Percentiles rank a stretch among this genome's conserved stretches.
These are phyloP conservation scores for Hypsibius dujardini DNA, from an alignment of 1,140 invertebrate species.

Conservation along the genomic window DNA sequence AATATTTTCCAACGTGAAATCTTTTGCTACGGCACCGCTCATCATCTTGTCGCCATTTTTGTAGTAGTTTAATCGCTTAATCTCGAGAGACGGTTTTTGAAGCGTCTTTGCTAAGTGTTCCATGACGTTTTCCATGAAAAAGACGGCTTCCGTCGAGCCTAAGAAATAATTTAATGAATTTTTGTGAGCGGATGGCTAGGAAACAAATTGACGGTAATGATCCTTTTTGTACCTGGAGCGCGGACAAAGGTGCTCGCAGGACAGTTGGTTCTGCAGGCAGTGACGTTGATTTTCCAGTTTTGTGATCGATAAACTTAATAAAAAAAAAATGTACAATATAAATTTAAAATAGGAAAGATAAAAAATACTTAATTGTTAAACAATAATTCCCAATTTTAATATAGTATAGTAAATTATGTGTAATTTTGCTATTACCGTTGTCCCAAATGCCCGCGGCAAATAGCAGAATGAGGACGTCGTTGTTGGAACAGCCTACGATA, in stretches of 20 bases:
- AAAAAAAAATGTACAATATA: background rate
- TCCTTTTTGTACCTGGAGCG: constrained; percentile 34
- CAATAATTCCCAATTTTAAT: too few relatives aligned
- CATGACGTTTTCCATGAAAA: constrained; percentile 55
- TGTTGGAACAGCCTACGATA: background rate
- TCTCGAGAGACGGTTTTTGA: constrained; percentile 46
- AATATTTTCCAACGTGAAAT: too few relatives aligned
- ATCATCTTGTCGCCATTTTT: too few relatives aligned
- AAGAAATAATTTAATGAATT: too few relatives aligned
- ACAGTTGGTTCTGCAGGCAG: constrained; percentile 61
- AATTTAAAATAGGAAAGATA: too few relatives aligned
- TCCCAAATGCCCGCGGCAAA: background rate
- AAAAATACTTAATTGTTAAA: too few relatives aligned
- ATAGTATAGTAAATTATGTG: background rate
- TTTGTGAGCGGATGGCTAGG: too few relatives aligned
- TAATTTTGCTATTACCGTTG: background rate
- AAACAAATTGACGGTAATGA: too few relatives aligned
- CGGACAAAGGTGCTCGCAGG: constrained; percentile 75
- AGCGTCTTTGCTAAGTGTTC: constrained; percentile 53
- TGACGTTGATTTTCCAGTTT: constrained; percentile 45
- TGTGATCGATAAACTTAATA: constrained; percentile 46
- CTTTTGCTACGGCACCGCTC: too few relatives aligned
- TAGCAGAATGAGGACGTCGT: background rate
- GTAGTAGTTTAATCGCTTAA: constrained; percentile 24
- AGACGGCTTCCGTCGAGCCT: constrained; percentile 40